Conservation (phyloP, 2,113 vertebrate species). For the Alethe diademata region DNA sequence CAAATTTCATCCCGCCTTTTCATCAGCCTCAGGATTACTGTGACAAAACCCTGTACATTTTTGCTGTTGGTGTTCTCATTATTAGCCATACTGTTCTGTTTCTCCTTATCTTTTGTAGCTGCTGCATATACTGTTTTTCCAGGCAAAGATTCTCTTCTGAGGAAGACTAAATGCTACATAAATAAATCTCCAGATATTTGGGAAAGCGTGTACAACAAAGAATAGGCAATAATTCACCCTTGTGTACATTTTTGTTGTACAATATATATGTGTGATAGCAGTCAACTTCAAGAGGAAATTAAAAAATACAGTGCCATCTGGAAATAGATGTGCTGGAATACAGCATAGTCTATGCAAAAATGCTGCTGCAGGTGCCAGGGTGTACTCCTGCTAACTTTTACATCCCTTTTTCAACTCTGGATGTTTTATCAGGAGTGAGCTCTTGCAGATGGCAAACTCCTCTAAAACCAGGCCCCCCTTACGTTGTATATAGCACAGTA, state of each 20-base stretch:
- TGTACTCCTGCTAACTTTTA: background rate
- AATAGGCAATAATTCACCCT: conserved; percentile 27
- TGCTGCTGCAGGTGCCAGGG: background rate
- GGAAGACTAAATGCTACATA: conserved; percentile 46
- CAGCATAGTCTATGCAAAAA: background rate
- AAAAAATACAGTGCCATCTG: conserved; percentile 1
- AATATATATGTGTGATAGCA: background rate
- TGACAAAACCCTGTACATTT: conserved; percentile 71
- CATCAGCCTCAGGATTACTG: conserved; percentile 74
- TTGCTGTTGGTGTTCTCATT: conserved; percentile 63
- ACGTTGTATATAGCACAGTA: background rate
- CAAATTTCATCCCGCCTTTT: conserved; percentile 73
- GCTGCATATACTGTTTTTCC: conserved; percentile 59
- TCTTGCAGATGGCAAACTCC: background rate
- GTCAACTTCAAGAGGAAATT: background rate
- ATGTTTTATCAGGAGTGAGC: background rate
- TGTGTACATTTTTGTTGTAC: background rate
- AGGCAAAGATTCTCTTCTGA: conserved; percentile 24
- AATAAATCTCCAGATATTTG: background rate
- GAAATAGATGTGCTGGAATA: background rate
- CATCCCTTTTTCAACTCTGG: background rate
- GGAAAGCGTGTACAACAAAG: background rate
- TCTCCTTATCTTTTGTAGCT: conserved; percentile 56
- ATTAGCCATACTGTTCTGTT: conserved; percentile 62
- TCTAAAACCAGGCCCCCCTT: background rate